phyloP scores from a whole-genome alignment of 2,797 vertebrate species.

The Tamandua tetradactyla region DNA sequence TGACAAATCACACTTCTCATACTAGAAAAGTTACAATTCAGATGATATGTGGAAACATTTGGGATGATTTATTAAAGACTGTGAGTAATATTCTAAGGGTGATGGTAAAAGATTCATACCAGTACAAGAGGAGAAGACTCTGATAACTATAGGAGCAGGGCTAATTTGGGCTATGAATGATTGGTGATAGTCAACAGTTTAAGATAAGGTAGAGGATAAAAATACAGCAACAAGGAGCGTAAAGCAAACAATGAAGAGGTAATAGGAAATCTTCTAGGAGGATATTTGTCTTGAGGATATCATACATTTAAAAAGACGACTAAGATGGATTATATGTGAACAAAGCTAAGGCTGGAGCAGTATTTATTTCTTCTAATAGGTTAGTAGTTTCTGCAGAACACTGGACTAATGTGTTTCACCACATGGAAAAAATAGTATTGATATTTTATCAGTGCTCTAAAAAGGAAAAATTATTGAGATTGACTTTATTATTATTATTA shows the following conservation, averaged over 20 bases:
- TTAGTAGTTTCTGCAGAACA: neutral
- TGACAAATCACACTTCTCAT: neutral
- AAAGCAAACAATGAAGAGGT: neutral
- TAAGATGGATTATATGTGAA: neutral
- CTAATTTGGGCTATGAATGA: neutral
- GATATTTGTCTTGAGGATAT: neutral
- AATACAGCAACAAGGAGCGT: neutral
- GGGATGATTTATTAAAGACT: neutral
- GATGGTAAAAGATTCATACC: rapidly evolving
- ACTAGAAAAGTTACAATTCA: neutral
- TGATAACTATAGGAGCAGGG: neutral
- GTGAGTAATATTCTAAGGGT: neutral
- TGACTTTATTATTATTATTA: neutral
- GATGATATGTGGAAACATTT: neutral
- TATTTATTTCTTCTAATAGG: neutral
- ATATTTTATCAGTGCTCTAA: neutral
- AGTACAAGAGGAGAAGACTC: neutral
- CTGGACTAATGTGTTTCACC: neutral
- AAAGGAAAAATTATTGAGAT: neutral
- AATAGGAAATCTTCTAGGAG: slow-evolving; percentile 14
- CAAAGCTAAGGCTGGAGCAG: neutral
- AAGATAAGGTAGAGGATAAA: neutral
- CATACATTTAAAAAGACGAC: neutral
- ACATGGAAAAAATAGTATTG: neutral
- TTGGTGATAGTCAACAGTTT: neutral